Conservation (phyloP, 2,797 vertebrate genomes). For the Rhabdomys pumilio region DNA sequence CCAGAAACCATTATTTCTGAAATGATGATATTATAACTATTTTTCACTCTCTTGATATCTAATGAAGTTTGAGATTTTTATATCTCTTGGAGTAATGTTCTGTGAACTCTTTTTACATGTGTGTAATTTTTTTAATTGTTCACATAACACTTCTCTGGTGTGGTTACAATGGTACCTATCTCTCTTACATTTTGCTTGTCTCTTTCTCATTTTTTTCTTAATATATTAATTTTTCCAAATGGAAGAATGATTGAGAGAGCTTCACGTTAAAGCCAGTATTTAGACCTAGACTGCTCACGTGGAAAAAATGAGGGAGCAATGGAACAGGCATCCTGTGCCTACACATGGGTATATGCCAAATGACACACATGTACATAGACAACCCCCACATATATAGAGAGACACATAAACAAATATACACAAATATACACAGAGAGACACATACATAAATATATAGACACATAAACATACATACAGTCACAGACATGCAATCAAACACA, state of each 20-base stretch:
- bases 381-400: neutral
- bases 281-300: constrained; percentile 11
- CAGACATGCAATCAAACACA: neutral
- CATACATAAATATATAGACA: neutral
- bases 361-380: neutral
- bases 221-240: constrained; percentile 23
- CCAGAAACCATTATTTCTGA: constrained; percentile 60
- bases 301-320: constrained; percentile 2
- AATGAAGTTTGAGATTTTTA: neutral
- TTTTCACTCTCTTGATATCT: constrained; percentile 16
- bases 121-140: constrained; percentile 30
- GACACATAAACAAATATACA: neutral
- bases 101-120: constrained; percentile 6
- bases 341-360: neutral
- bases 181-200: constrained; percentile 30
- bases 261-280: neutral
- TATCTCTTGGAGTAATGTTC: constrained; percentile 37
- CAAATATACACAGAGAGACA: neutral
- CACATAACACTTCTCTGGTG: neutral
- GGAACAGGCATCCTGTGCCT: neutral
- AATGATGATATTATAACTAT: constrained; percentile 27
- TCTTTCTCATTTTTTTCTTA: constrained; percentile 9
- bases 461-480: neutral
- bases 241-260: neutral
- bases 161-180: neutral